Evolutionary conservation across 2,797 vertebrate genomes (phyloP).

Genomic region (Varecia variegata): DNA sequence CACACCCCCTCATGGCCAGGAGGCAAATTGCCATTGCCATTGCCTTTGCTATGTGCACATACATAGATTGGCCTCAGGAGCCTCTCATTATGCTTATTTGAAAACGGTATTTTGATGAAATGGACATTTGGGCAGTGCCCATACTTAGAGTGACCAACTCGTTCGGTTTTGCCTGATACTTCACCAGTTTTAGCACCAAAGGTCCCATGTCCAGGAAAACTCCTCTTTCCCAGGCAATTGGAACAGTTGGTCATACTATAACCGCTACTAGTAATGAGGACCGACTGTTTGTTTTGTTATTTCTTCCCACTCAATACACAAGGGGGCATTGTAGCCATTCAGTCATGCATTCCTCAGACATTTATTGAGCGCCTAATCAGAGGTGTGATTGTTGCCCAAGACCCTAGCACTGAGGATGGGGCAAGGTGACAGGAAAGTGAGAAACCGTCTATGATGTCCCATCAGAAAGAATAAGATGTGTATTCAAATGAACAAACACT

Average conservation of each 20-base stretch:
- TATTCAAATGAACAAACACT: neutral
- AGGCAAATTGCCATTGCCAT: neutral
- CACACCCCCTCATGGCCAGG: neutral
- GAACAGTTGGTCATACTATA: neutral
- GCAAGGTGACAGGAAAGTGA: neutral
- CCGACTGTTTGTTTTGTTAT: neutral
- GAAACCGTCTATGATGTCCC: neutral
- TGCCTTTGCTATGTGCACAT: neutral
- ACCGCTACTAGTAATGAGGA: neutral
- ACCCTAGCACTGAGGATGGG: neutral
- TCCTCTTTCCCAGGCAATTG: neutral
- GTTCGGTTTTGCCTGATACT: neutral
- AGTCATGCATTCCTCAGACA: neutral
- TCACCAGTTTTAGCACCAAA: neutral
- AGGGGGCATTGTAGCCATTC: constrained; percentile 63
- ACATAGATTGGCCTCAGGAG: neutral
- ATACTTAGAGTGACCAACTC: neutral
- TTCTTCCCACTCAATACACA: constrained; percentile 50
- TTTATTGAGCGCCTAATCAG: neutral
- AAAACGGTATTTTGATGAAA: constrained; percentile 28
- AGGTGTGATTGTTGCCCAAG: neutral
- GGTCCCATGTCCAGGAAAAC: neutral
- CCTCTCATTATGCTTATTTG: neutral
- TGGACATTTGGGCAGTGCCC: neutral
- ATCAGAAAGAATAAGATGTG: neutral